These are phyloP conservation scores for Parapristionchus giblindavisi DNA, from an alignment of 2,888 invertebrate genomes.

Conservation along the genomic window DNA sequence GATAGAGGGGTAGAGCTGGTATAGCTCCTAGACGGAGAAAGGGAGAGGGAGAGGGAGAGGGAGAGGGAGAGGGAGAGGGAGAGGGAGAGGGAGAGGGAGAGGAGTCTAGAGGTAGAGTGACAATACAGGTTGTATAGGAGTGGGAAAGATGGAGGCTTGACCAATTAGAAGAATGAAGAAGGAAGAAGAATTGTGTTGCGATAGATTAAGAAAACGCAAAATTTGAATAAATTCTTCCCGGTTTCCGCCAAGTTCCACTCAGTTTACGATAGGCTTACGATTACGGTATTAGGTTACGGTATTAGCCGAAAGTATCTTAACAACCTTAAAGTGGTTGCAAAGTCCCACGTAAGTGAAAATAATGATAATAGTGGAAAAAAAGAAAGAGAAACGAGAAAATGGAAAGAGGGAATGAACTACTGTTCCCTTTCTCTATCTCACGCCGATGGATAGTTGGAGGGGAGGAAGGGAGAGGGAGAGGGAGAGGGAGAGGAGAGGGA, in stretches of 20 bases:
- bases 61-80: neutral
- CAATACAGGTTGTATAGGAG: neutral
- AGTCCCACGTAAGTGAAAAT: neutral
- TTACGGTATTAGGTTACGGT: neutral
- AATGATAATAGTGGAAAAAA: neutral
- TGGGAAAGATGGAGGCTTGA: constrained; percentile 21
- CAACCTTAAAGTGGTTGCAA: no score
- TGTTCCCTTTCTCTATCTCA: neutral
- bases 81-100: constrained; percentile 16
- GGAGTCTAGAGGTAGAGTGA: constrained; percentile 7
- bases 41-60: constrained; percentile 11
- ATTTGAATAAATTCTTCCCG: neutral
- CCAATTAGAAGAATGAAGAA: constrained; percentile 1
- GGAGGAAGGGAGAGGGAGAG: constrained; percentile 4
- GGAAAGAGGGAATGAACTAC: no score
- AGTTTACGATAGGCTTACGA: neutral
- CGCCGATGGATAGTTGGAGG: constrained; percentile 17
- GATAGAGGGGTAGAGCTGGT: constrained; percentile 12
- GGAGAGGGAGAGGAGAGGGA: neutral
- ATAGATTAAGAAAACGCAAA: neutral
- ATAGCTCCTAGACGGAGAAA: neutral
- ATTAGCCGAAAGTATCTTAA: no score
- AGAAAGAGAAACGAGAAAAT: neutral
- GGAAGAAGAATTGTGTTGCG: constrained; percentile 13
- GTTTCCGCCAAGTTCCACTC: neutral